Conservation (phyloP, 2,888 invertebrate species). For the Dasypolia templi region DNA sequence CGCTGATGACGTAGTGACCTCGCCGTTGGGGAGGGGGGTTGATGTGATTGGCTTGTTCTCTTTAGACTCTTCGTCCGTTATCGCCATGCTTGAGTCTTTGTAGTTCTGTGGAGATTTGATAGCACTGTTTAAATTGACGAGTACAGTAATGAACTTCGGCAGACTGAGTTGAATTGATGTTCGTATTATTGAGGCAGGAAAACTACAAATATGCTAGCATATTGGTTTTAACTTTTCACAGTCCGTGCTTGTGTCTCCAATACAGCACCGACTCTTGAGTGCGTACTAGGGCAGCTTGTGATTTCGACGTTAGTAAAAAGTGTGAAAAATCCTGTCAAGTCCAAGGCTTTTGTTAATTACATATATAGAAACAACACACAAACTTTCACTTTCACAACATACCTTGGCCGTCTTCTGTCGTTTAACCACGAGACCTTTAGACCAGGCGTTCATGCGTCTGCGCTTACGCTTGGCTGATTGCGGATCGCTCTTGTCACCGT, state of each 20-base stretch:
- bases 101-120: constrained; percentile 71
- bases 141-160: not conserved
- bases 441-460: constrained; percentile 85
- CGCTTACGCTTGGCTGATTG: constrained; percentile 83
- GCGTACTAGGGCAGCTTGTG: not conserved
- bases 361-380: not conserved
- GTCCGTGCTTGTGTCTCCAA: not conserved
- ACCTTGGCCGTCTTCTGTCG: constrained; percentile 83
- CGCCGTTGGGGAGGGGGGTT: constrained; percentile 84
- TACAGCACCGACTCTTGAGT: not conserved
- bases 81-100: constrained; percentile 80
- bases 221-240: not conserved
- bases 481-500: constrained; percentile 83
- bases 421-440: constrained; percentile 85
- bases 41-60: constrained; percentile 89
- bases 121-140: not conserved
- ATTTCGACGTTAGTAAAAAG: not conserved
- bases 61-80: constrained; percentile 88
- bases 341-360: not conserved
- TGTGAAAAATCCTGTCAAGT: not conserved
- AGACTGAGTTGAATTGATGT: not conserved
- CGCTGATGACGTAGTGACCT: constrained; percentile 77
- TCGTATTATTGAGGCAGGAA: not conserved
- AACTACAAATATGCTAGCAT: not conserved
- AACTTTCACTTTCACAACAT: constrained; percentile 39